Conservation (phyloP, 2,888 invertebrate genomes). For the Lissocephala sabroskyi region DNA sequence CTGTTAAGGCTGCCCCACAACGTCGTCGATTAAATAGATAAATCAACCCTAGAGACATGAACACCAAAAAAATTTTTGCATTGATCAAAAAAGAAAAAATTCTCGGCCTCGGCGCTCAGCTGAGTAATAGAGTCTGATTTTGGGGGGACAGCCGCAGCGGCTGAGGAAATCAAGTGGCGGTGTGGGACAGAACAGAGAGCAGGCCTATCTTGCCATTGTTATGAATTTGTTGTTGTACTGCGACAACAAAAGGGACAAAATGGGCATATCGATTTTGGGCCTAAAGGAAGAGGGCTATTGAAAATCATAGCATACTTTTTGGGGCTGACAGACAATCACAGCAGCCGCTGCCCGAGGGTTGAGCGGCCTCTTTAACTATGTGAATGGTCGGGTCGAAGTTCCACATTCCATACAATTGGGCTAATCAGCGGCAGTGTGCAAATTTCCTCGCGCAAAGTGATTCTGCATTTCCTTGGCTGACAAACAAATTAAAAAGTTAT, state of each 20-base stretch:
- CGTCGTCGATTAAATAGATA: constrained; percentile 62
- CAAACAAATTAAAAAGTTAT: constrained; percentile 64
- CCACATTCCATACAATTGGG: constrained; percentile 44
- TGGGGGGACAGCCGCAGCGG: not conserved
- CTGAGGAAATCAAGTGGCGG: constrained; percentile 2
- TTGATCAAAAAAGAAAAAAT: constrained; percentile 60
- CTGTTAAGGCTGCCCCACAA: constrained; percentile 10
- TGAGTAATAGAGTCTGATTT: not conserved
- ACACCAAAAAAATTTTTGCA: constrained; percentile 47
- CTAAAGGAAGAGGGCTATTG: constrained; percentile 15
- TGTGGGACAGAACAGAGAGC: no score
- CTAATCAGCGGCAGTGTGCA: constrained; percentile 34
- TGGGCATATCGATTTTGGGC: constrained; percentile 27
- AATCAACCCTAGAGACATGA: constrained; percentile 64
- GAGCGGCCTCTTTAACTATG: no score
- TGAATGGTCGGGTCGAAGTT: no score
- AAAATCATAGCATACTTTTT: constrained; percentile 41
- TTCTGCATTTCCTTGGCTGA: constrained; percentile 24
- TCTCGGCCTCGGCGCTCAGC: constrained; percentile 9
- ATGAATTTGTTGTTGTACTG: constrained; percentile 39
- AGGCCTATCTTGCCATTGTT: constrained; percentile 42
- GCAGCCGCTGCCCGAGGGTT: not conserved
- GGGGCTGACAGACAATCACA: constrained; percentile 25
- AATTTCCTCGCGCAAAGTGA: not conserved
- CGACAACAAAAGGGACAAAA: constrained; percentile 20